Conservation (phyloP, 2,888 invertebrate species). For the Cosmia trapezina region DNA sequence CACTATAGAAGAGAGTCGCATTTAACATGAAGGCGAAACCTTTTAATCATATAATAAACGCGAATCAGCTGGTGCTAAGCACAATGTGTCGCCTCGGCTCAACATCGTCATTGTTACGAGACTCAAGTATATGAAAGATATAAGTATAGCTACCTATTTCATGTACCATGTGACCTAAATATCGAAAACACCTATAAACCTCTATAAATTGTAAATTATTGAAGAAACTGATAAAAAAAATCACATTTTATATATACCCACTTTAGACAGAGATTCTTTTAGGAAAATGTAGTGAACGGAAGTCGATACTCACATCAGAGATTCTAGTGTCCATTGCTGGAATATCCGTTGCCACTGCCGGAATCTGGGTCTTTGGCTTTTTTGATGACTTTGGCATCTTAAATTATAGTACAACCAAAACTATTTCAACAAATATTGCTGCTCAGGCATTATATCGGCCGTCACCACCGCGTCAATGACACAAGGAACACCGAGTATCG, state of each 20-base stretch:
- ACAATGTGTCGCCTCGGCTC: slow-evolving; percentile 26
- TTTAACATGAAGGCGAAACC: slow-evolving; percentile 19
- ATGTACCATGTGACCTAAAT: slow-evolving; percentile 62
- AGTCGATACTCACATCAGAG: slow-evolving; percentile 80
- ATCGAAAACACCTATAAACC: slow-evolving; percentile 40
- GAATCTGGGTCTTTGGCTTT: slow-evolving; percentile 72
- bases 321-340: slow-evolving; percentile 80
- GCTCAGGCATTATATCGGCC: slow-evolving; percentile 72
- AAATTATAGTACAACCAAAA: slow-evolving; percentile 60
- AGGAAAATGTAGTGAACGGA: slow-evolving; percentile 20
- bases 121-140: slow-evolving; percentile 27
- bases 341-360: slow-evolving; percentile 78
- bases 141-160: slow-evolving; percentile 23
- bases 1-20: background rate
- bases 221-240: slow-evolving; percentile 1
- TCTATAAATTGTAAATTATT: slow-evolving; percentile 6
- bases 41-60: slow-evolving; percentile 22
- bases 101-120: slow-evolving; percentile 51
- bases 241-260: slow-evolving; percentile 5
- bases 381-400: slow-evolving; percentile 76
- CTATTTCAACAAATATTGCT: slow-evolving; percentile 73
- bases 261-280: slow-evolving; percentile 1
- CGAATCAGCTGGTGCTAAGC: slow-evolving; percentile 57
- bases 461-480: slow-evolving; percentile 72
- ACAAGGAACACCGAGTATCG: slow-evolving; percentile 70